Base-by-base conservation (phyloP, 92 coral and sea anemone genomes). In the Micromussa lordhowensis region DNA sequence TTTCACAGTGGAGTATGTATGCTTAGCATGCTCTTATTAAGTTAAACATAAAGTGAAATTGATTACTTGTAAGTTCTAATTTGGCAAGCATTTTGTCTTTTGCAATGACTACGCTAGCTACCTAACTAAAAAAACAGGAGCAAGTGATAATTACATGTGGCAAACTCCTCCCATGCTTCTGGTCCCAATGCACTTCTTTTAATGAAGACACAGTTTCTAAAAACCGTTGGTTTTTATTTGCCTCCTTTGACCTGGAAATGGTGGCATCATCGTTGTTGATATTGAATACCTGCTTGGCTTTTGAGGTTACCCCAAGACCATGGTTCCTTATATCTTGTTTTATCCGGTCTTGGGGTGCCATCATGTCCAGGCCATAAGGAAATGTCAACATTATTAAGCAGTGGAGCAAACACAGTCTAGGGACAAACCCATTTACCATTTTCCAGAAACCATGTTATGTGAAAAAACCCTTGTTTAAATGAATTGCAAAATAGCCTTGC, bases 91-190 rank as follows among this genome's bases (percentile, higher is more conserved):
- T 0, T 40, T 40, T 40, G 48, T 40, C 48, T 0, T 40, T 7
- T 40, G 48, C 48, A 3, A 0, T 5, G 9, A 40, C n/a, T n/a
- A n/a, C n/a, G n/a, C n/a, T n/a, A n/a, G n/a, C 48, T 40, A 40
- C 9, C 8, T 40, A 5, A 5, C 4, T 40, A 2, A 40, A 40
- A 5, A 40, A 4, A 40, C 4, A 6, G 48, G 4, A 40, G 9
- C 7, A 5, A 61, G 6, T 21, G 5, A 1, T 17, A 3, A 61
- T 61, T 61, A 61, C 68, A 61, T 61, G 10, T 61, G 0, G 28
- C 29, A 61, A 61, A 61, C 68, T 61, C 68, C 79, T 75, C 79
- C 79, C 79, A 40, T 38, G 79, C 26, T 24, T 75, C 79, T 18
- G 79, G 79, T 7, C 16, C 2, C n/a, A 75, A 75, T 22, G 30